Conservation (phyloP, 2,888 invertebrate species). For the Empis livida region DNA sequence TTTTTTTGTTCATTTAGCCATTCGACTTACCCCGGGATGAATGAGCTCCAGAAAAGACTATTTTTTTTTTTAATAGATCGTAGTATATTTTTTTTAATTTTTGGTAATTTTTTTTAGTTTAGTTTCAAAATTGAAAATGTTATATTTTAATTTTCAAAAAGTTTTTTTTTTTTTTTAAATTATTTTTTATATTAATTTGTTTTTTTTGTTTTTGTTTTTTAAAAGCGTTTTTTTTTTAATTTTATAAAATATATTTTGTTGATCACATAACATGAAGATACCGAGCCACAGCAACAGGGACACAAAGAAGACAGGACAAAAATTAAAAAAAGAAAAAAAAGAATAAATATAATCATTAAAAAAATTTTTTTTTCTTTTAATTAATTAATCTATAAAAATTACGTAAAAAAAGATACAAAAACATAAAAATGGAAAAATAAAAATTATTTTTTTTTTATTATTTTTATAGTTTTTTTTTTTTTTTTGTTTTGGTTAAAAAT, state of each 20-base stretch:
- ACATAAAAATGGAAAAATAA: no score
- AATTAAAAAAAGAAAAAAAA: conserved; percentile 30
- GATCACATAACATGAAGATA: conserved; percentile 34
- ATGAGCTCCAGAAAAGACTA: conserved; percentile 98
- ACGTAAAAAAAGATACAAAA: conserved; percentile 4
- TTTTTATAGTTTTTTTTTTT: background rate
- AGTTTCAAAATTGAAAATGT: background rate
- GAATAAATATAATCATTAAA: background rate
- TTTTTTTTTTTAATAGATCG: conserved; percentile 27
- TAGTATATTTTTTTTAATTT: conserved; percentile 12
- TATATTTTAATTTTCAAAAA: conserved; percentile 12
- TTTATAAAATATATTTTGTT: conserved; percentile 16
- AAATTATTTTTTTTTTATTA: conserved; percentile 16
- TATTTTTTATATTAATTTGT: conserved; percentile 15
- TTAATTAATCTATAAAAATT: conserved; percentile 2
- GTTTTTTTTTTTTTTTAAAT: conserved; percentile 18
- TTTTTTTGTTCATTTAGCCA: conserved; percentile 30
- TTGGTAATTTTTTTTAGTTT: conserved; percentile 12
- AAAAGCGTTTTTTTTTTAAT: conserved; percentile 13
- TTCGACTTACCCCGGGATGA: conserved; percentile 96
- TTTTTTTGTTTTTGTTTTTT: no score
- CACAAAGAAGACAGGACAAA: conserved; percentile 37
- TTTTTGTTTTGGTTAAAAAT: conserved; percentile 13
- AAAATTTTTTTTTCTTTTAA: background rate
- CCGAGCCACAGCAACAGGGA: conserved; percentile 37